Conservation (phyloP, 2,797 vertebrate species). For the Microctenopoma lineatum region DNA sequence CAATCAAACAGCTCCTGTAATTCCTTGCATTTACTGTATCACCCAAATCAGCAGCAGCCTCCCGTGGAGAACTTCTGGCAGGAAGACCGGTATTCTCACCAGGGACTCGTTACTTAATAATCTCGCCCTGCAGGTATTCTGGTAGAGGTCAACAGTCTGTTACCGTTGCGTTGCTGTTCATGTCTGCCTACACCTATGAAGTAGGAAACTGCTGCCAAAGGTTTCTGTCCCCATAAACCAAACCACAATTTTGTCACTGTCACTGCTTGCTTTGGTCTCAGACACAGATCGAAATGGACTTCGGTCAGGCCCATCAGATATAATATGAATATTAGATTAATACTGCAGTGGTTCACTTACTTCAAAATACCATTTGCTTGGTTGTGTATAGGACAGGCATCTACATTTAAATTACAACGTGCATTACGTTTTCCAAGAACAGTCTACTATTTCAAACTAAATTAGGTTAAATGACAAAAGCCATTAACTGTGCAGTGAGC, state of each 20-base stretch:
- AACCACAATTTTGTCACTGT: constrained; percentile 70
- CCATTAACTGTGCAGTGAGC: constrained; percentile 54
- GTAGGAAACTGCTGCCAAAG: constrained; percentile 70
- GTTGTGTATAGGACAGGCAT: constrained; percentile 50
- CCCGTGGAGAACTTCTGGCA: constrained; percentile 75
- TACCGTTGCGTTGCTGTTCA: constrained; percentile 63
- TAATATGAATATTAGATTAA: constrained; percentile 68
- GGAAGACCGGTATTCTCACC: constrained; percentile 74
- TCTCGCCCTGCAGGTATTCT: constrained; percentile 77
- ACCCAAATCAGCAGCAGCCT: constrained; percentile 71
- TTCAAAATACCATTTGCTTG: constrained; percentile 67
- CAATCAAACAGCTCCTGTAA: constrained; percentile 57
- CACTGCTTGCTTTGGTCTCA: constrained; percentile 53
- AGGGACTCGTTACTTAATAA: constrained; percentile 81
- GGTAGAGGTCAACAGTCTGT: constrained; percentile 79
- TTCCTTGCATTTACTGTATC: constrained; percentile 66
- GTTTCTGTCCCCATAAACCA: constrained; percentile 47
- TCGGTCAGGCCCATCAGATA: constrained; percentile 70
- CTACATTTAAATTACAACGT: constrained; percentile 58
- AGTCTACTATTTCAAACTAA: constrained; percentile 52
- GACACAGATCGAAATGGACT: constrained; percentile 59
- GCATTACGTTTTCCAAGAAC: constrained; percentile 56
- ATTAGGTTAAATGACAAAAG: constrained; percentile 74
- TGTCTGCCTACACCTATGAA: constrained; percentile 68
- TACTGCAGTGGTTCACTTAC: constrained; percentile 63